Evolutionary conservation across 2,113 vertebrate species (phyloP), one percentile per base, ranked within the genome.

Genomic region (Gallinago paraguaiae): DNA sequence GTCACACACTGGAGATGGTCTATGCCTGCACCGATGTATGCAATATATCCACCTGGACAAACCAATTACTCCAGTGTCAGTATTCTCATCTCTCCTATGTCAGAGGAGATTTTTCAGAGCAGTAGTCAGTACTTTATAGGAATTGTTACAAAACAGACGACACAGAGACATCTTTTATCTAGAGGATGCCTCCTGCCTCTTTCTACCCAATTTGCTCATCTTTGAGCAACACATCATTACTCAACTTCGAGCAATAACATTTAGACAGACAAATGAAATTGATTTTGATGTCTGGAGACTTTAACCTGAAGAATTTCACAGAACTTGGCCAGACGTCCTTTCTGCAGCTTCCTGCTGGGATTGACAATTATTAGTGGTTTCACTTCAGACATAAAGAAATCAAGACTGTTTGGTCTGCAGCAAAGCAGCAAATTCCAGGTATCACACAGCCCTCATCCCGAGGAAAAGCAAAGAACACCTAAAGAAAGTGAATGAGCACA

Each of bases 251-350:
- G 54, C 54, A 88, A 24, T 30, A 91, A 70, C 67, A 46, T 87
- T 85, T 67, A 94, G 84, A 82, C 37, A 95, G 90, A 92, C 50
- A 94, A 92, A 93, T 46, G 4, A 37, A 79, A 95, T 57, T 30
- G 88, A 77, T 94, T 95, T 65, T 91, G 50, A 69, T 12, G 57
- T 64, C 86, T 93, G 67, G 17, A 86, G 80, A 59, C 13, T 88
- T 76, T 5, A 78, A 51, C 56, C 46, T 70, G 43, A 51, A 84
- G 69, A 68, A 59, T 74, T 75, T 48, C 64, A 60, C 46, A 64
- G 48, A 82, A 48, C 35, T 71, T 82, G 60, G 57, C 45, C 78
- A 82, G 41, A 82, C 5, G 3, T 87, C 45, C 54, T 54, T 80
- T 23, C 81, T 82, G 31, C 59, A 69, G 0, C 25, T 48, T 77